These are phyloP conservation scores for Erebia aethiops DNA, from an alignment of 2,888 invertebrate genomes.

Conservation along the genomic window DNA sequence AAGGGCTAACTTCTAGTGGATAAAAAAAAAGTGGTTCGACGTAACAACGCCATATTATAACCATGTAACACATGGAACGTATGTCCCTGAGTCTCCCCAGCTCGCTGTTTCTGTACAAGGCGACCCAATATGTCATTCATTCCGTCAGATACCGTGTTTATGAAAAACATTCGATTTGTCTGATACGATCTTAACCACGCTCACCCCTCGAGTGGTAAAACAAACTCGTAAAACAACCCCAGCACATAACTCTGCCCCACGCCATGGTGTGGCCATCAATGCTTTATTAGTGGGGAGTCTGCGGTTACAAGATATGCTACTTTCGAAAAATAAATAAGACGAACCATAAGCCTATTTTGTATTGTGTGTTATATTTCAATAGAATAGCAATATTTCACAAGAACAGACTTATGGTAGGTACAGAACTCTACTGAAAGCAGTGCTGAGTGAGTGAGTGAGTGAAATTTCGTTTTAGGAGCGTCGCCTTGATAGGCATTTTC, in stretches of 20 bases:
- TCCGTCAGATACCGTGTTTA: slow-evolving; percentile 18
- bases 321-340: slow-evolving; percentile 10
- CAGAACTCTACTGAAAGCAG: too few relatives aligned
- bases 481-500: too few relatives aligned
- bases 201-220: slow-evolving; percentile 55
- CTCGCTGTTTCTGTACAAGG: not conserved
- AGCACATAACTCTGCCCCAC: slow-evolving; percentile 62
- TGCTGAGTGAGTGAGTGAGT: too few relatives aligned
- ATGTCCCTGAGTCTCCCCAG: not conserved
- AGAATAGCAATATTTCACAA: too few relatives aligned
- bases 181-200: slow-evolving; percentile 34
- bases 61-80: too few relatives aligned
- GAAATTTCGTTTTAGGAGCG: too few relatives aligned
- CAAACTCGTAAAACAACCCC: slow-evolving; percentile 77
- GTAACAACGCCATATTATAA: too few relatives aligned
- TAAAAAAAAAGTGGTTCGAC: too few relatives aligned
- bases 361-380: too few relatives aligned
- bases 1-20: too few relatives aligned
- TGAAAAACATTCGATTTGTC: slow-evolving; percentile 19
- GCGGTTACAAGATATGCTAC: slow-evolving; percentile 37
- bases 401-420: too few relatives aligned
- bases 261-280: slow-evolving; percentile 54
- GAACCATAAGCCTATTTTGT: not conserved
- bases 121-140: slow-evolving; percentile 2
- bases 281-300: slow-evolving; percentile 57